Base-by-base conservation (phyloP, 1,140 invertebrate genomes). In the Eupeodes corollae region DNA sequence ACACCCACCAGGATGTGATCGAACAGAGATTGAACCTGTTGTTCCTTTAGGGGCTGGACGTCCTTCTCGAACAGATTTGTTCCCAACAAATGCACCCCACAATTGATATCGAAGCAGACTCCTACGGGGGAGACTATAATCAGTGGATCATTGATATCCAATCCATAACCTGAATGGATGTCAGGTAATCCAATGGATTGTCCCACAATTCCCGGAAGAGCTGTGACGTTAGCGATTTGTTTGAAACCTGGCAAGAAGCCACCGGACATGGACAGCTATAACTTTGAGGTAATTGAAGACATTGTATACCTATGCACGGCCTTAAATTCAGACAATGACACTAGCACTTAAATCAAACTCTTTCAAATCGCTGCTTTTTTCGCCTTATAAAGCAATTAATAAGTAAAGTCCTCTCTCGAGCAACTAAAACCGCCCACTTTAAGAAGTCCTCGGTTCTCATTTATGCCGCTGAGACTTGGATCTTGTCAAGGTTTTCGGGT, bases 1-100 rank as follows among this genome's bases (percentile, higher is more conserved):
- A 99, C 95, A 40, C 96, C 96, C 9, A 99, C 97, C 21, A 97
- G 97, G 65, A 99, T 99, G 59, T 99, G 96, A 77, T 99, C 95
- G 76, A 99, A 99, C 55, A 99, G 75, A 56, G 89, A 91, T 73
- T 99, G 97, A 0, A 95, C 88, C 46, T 99, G 68, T 76, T 97
- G 88, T 72, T 99, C 97, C 79, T 99, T 98, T 1, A 98, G 77
- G 16, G 97, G 96, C 44, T 78, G 69, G 16, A 99, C 88, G 77
- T 99, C 96, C 69, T 91, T 88, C 69, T 95, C 91, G 66, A 77
- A 84, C 13, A 99, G 76, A 77, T 98, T 99, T 13, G 96, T 99
- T 57, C 97, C 78, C 13, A 99, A 71, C 42, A 99, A 73, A 42
- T 96, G 78, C 8, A 98, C 95, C 32, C 96, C 95, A 75, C 96